phyloP scores from a whole-genome alignment of 2,113 vertebrate species.

The Spermophilus dauricus region DNA sequence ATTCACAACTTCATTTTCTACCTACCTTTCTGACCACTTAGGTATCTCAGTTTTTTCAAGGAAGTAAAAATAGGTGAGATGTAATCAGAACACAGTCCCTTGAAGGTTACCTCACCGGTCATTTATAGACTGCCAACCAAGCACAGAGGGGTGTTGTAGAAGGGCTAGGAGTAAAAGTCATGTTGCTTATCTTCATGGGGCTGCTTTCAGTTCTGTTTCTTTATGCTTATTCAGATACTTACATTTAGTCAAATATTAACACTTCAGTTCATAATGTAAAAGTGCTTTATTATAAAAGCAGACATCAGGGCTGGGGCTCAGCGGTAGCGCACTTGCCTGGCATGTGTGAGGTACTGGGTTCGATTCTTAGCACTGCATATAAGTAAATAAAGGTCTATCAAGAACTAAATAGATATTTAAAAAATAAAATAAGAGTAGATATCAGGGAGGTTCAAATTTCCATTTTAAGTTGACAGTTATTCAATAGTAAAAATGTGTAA shows the following conservation, averaged over 20 bases:
- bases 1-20: neutral
- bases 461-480: neutral
- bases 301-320: neutral
- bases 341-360: too few relatives aligned
- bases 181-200: neutral
- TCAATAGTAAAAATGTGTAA: neutral
- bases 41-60: constrained; percentile 40
- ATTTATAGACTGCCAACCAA: neutral
- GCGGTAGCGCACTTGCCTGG: too few relatives aligned
- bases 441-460: too few relatives aligned
- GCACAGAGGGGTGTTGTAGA: neutral
- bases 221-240: neutral
- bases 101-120: neutral
- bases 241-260: neutral
- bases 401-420: too few relatives aligned
- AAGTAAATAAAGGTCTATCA: too few relatives aligned
- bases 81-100: neutral
- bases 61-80: neutral
- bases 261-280: neutral
- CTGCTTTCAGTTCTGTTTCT: neutral
- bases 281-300: neutral
- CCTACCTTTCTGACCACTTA: neutral
- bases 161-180: neutral
- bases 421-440: too few relatives aligned
- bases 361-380: too few relatives aligned